Conservation (phyloP, 2,888 invertebrate genomes). For the Antitype chi region DNA sequence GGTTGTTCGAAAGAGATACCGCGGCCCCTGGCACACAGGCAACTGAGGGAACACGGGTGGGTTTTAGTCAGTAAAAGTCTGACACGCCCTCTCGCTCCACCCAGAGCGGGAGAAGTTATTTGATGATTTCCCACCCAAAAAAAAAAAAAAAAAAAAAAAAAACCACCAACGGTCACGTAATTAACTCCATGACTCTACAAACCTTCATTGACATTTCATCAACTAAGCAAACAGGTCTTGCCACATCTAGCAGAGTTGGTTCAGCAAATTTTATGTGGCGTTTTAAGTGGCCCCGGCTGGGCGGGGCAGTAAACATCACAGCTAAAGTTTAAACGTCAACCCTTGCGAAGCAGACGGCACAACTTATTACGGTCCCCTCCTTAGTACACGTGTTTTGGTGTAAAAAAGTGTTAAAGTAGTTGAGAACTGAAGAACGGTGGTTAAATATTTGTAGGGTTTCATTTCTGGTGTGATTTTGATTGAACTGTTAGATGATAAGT, state of each 20-base stretch:
- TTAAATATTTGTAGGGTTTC: slow-evolving; percentile 15
- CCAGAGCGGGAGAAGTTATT: too few relatives aligned
- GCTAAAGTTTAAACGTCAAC: slow-evolving; percentile 86
- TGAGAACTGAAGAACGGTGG: slow-evolving; percentile 12
- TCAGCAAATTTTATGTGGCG: slow-evolving; percentile 78
- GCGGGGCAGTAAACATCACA: slow-evolving; percentile 83
- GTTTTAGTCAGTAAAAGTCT: too few relatives aligned
- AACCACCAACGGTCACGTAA: slow-evolving; percentile 49
- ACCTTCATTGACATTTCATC: slow-evolving; percentile 62
- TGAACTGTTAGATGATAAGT: background rate
- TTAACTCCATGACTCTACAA: slow-evolving; percentile 60
- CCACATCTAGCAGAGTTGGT: slow-evolving; percentile 74
- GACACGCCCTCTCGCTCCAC: too few relatives aligned
- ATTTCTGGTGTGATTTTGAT: slow-evolving; percentile 9
- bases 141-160: too few relatives aligned
- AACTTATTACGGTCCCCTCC: slow-evolving; percentile 83
- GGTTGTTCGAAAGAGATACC: too few relatives aligned
- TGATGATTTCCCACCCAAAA: too few relatives aligned
- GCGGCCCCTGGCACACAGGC: too few relatives aligned
- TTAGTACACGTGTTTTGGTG: slow-evolving; percentile 76
- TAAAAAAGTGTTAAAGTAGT: slow-evolving; percentile 60
- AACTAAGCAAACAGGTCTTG: slow-evolving; percentile 53
- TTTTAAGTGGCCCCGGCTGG: slow-evolving; percentile 80
- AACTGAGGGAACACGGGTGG: too few relatives aligned
- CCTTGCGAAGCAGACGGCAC: slow-evolving; percentile 78